phyloP scores from a whole-genome alignment of 2,113 vertebrate genomes.

The Hyperopisus bebe region DNA sequence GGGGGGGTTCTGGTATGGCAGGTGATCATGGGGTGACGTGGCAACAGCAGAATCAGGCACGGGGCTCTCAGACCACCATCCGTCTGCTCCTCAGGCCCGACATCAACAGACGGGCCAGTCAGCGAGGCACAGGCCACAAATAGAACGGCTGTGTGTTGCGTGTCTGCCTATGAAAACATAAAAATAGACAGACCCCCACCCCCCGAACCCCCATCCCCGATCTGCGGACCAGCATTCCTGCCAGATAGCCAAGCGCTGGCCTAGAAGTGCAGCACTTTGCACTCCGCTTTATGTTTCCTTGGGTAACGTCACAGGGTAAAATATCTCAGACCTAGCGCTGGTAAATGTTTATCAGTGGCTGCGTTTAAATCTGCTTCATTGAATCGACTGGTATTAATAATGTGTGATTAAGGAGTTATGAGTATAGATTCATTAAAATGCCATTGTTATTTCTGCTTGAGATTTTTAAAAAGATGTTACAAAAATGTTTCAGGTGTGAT shows the following conservation, averaged over 20 bases:
- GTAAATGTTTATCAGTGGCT: background rate
- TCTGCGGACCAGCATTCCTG: conserved; percentile 42
- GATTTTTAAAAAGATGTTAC: background rate
- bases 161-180: conserved; percentile 33
- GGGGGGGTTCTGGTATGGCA: background rate
- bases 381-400: background rate
- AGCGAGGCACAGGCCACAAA: background rate
- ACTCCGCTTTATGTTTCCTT: conserved; percentile 6
- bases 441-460: background rate
- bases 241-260: conserved; percentile 44
- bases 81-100: background rate
- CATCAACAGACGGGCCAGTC: background rate
- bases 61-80: background rate
- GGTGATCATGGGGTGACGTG: background rate
- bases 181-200: conserved; percentile 44
- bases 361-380: background rate
- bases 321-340: background rate
- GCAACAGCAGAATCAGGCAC: background rate
- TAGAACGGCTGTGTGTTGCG: background rate
- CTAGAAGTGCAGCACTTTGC: conserved; percentile 30
- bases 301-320: background rate
- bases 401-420: background rate
- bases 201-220: background rate
- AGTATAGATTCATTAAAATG: background rate
- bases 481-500: background rate